phyloP scores from a whole-genome alignment of 2,888 invertebrate genomes.

The Macrosiphum euphorbiae region DNA sequence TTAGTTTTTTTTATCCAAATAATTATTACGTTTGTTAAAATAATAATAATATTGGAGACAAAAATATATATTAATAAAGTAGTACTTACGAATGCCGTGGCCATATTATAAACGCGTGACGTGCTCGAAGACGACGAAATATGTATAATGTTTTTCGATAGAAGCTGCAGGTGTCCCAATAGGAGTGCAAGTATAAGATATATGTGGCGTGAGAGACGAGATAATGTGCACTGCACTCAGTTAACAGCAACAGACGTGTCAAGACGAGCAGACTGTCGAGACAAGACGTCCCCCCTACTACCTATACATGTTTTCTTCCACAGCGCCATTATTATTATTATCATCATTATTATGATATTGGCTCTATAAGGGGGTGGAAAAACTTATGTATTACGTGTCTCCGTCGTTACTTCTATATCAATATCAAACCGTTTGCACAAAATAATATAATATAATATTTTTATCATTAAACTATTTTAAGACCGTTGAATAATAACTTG shows the following conservation, averaged over 20 bases:
- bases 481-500: neutral
- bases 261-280: neutral
- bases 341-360: neutral
- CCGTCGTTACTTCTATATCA: neutral
- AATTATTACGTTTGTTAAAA: neutral
- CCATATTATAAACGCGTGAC: neutral
- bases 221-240: constrained; percentile 10
- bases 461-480: neutral
- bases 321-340: neutral
- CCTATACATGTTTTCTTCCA: neutral
- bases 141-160: neutral
- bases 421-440: neutral
- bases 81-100: constrained; percentile 14
- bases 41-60: neutral
- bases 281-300: constrained; percentile 24
- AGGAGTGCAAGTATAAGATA: neutral
- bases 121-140: neutral
- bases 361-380: neutral
- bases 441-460: neutral
- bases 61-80: neutral
- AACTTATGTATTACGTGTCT: neutral
- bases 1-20: neutral
- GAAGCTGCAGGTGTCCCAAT: neutral
- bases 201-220: constrained; percentile 20
- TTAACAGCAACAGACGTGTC: constrained; percentile 13